Base-by-base conservation (phyloP, 2,888 invertebrate genomes). In the Nipponacmea schrenckii region DNA sequence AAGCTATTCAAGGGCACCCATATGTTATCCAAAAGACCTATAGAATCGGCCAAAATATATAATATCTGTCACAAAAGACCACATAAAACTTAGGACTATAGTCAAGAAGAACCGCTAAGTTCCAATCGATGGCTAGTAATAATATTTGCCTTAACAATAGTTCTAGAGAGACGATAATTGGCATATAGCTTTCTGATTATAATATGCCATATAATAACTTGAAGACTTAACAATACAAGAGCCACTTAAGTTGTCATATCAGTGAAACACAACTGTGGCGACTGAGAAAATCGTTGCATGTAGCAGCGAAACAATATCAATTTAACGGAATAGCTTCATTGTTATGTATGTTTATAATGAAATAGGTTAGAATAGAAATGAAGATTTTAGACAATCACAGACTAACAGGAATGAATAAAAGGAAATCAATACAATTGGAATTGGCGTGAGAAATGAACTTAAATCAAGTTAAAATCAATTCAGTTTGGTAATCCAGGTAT, bases 61-160 rank as follows among this genome's bases (percentile, higher is more conserved):
- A 8, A 5, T 7, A 39, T 39, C 3, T 39, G 39, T 39, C 39
- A 39, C 8, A 39, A 39, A 5, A 5, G 31, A 31, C 31, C 5
- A 31, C 5, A 31, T 31, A 31, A 2, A 10, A 39, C 39, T 1
- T 39, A 10, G 39, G 10, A 39, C 39, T 39, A 39, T 39, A 39
- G 39, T 39, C 10, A 5, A 8, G 39, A 39, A 39, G 39, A 39
- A 39, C 39, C 8, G 39, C 10, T 39, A 39, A 39, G 10, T 39
- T 39, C 10, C 39, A 66, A 70, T 70, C 64, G 70, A 69, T 63
- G 45, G n/a, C 46, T 65, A 66, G 66, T 70, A 70, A 66, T 70
- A 70, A 70, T 70, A 70, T 70, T 70, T 70, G 70, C 70, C 70
- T 65, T 70, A 62, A 56, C 44, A 65, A 70, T 70, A 62, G 65